Conservation (phyloP, 1,140 invertebrate genomes). For the Drosophila subobscura region DNA sequence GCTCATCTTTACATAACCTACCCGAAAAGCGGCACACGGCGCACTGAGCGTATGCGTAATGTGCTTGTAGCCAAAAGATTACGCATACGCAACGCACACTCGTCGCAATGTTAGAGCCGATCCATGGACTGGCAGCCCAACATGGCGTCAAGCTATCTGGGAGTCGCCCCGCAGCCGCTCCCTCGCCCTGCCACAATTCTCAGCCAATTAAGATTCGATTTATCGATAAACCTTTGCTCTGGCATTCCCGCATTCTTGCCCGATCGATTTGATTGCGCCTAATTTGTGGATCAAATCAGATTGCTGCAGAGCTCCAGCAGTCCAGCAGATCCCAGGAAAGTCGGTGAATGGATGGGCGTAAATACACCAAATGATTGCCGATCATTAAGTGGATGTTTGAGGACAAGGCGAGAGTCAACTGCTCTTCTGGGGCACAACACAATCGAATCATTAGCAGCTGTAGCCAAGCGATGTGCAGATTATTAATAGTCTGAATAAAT, state of each 20-base stretch:
- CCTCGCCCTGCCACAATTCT: constrained; percentile 19
- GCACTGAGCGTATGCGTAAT: constrained; percentile 35
- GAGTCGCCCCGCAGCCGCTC: background rate
- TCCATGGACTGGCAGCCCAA: constrained; percentile 32
- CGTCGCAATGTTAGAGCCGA: background rate
- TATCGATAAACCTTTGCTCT: constrained; percentile 37
- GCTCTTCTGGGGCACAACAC: no score
- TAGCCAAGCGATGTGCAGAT: no score
- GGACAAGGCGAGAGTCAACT: no score
- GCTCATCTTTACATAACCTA: constrained; percentile 36
- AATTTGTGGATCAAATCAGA: constrained; percentile 16
- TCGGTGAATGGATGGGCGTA: no score
- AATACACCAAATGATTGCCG: no score
- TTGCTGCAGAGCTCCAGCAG: no score
- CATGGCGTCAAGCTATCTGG: constrained; percentile 44
- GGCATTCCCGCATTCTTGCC: constrained; percentile 28
- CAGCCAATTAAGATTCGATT: constrained; percentile 44
- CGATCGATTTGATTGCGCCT: constrained; percentile 34
- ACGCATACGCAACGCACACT: constrained; percentile 28
- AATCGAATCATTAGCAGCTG: no score
- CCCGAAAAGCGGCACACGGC: background rate
- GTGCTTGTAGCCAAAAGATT: constrained; percentile 2
- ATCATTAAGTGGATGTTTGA: no score
- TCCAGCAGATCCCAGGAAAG: no score
- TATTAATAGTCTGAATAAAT: no score